Base-by-base conservation (phyloP, 2,113 vertebrate species). In the Cololabis saira region DNA sequence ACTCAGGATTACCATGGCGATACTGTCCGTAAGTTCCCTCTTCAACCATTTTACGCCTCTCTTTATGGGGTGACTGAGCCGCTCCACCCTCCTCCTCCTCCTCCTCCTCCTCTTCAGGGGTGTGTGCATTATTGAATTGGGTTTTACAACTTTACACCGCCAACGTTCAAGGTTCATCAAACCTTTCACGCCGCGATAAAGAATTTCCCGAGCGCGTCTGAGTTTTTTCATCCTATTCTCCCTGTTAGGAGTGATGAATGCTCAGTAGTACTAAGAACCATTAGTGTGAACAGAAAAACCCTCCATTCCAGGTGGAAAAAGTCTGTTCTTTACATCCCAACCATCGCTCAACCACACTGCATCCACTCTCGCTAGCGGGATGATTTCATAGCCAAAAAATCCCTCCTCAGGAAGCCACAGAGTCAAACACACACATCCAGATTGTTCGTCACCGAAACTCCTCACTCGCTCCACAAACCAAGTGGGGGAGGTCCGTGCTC, bases 351-450 rank as follows among this genome's bases (percentile, higher is more conserved):
- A 74, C 44, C 61, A 30, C 44, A n/a, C 10, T 56, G 22, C 50
- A 64, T 64, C 67, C 41, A 63, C 52, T 47, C 22, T 2, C 69
- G 47, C 71, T 59, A n/a, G 54, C 45, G 55, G 40, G 59, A 80
- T 85, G 84, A 89, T 73, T 60, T 86, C 81, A 82, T 86, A 57
- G 63, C 55, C 75, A 60, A 67, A 53, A 76, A 70, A 81, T 80
- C 71, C 61, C 71, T 62, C 52, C 49, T n/a, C 40, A 52, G 57
- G 41, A 61, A 70, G 57, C 65, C 63, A 13, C 12, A 19, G 33
- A 37, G 13, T 41, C 50, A 33, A 43, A 62, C 66, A 17, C 30
- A 64, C 18, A 53, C 21, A 9, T 8, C 22, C 44, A 42, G 48
- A 42, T 21, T 4, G 16, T 11, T 24, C 7, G 22, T 52, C 53